Conservation (phyloP, 2,113 vertebrate species). For the Callaeas wilsoni region DNA sequence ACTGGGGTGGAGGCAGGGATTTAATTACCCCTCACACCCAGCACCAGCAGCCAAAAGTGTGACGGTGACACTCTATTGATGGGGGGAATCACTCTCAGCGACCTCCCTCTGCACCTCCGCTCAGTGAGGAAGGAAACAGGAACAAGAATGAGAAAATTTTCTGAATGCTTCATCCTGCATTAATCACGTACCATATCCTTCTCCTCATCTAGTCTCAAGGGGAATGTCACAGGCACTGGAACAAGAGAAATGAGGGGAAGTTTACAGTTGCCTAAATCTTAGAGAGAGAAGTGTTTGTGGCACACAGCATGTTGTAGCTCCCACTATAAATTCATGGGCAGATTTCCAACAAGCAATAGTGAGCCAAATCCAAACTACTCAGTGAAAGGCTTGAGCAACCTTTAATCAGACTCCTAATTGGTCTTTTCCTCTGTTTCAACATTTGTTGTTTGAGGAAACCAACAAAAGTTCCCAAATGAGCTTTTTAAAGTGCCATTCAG, state of each 20-base stretch:
- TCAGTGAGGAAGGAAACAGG: not conserved
- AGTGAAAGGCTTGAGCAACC: slow-evolving; percentile 35
- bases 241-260: slow-evolving; percentile 23
- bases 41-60: not conserved
- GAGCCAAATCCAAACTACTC: slow-evolving; percentile 4
- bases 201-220: not conserved
- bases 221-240: not conserved
- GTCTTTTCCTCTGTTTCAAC: slow-evolving; percentile 28
- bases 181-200: not conserved
- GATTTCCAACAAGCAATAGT: slow-evolving; percentile 22
- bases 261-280: slow-evolving; percentile 29
- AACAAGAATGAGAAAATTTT: not conserved
- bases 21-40: not conserved
- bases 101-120: not conserved
- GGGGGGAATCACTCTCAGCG: not conserved
- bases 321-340: slow-evolving; percentile 13
- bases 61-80: not conserved
- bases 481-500: slow-evolving; percentile 9
- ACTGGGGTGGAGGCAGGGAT: not conserved
- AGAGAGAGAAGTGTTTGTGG: slow-evolving; percentile 33
- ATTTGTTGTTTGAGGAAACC: slow-evolving; percentile 31
- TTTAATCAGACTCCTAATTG: slow-evolving; percentile 51
- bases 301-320: slow-evolving; percentile 17
- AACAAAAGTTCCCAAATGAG: slow-evolving; percentile 22
- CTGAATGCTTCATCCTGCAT: not conserved